phyloP scores from a whole-genome alignment of 2,797 vertebrate genomes.

The Astyanax mexicanus region DNA sequence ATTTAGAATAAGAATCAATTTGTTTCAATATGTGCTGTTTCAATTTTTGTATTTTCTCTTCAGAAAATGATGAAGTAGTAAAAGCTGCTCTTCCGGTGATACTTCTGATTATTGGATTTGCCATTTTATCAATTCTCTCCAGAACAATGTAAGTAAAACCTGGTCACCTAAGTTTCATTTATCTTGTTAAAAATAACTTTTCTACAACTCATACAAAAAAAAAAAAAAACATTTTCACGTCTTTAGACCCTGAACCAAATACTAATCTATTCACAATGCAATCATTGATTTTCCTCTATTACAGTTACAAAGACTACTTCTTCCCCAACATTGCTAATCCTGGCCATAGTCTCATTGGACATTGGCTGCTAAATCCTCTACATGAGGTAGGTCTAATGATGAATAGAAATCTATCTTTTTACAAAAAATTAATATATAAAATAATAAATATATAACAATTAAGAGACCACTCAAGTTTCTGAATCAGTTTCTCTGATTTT shows the following conservation, averaged over 20 bases:
- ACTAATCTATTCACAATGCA: no score
- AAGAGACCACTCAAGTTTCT: no score
- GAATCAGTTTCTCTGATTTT: no score
- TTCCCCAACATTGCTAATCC: conserved; percentile 62
- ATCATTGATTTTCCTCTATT: background rate
- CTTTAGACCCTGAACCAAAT: no score
- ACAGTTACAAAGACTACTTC: conserved; percentile 66
- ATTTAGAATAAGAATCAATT: background rate
- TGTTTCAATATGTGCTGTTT: background rate
- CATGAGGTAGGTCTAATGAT: conserved; percentile 55
- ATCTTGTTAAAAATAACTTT: no score
- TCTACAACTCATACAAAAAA: no score
- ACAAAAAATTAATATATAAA: no score
- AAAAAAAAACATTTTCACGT: no score
- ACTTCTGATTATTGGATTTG: conserved; percentile 51
- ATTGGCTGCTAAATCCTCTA: conserved; percentile 67
- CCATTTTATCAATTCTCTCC: conserved; percentile 58
- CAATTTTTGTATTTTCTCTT: conserved; percentile 9
- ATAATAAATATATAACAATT: no score
- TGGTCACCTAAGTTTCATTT: no score
- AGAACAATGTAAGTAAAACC: conserved; percentile 66
- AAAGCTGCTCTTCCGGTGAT: conserved; percentile 48
- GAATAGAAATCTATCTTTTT: no score
- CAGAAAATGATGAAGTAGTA: conserved; percentile 61
- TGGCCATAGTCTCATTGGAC: conserved; percentile 55